These are phyloP conservation scores for Pterois miles DNA, from an alignment of 2,797 vertebrate genomes.

Conservation along the genomic window DNA sequence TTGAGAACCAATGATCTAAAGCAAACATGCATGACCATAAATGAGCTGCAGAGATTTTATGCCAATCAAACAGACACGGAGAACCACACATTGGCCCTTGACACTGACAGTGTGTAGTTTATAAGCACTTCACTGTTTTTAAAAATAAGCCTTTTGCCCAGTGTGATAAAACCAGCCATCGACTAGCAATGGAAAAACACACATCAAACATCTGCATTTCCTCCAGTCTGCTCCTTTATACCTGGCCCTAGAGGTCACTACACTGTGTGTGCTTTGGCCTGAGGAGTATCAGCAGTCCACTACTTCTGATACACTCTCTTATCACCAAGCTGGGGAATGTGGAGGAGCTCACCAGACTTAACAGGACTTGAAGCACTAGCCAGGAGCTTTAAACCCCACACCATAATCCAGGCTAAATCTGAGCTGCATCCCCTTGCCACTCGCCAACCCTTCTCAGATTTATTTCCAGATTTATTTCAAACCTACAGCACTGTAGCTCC, in stretches of 20 bases:
- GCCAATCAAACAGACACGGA: background rate
- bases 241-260: constrained; percentile 19
- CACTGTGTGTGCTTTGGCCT: constrained; percentile 49
- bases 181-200: background rate
- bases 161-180: background rate
- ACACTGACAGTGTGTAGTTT: background rate
- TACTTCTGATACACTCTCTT: constrained; percentile 74
- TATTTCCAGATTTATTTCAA: constrained; percentile 32
- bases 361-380: constrained; percentile 41
- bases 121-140: background rate
- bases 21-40: background rate
- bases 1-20: background rate
- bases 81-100: background rate
- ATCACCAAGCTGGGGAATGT: constrained; percentile 81
- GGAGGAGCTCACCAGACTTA: constrained; percentile 56
- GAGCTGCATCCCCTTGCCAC: background rate
- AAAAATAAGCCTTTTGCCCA: background rate
- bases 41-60: background rate
- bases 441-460: background rate
- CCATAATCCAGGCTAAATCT: constrained; percentile 19
- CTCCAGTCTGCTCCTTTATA: constrained; percentile 14
- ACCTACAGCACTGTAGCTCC: background rate
- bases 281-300: constrained; percentile 60
- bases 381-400: constrained; percentile 2
- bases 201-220: constrained; percentile 28